Conservation (phyloP, 2,797 vertebrate genomes). For the Gouania willdenowi region DNA sequence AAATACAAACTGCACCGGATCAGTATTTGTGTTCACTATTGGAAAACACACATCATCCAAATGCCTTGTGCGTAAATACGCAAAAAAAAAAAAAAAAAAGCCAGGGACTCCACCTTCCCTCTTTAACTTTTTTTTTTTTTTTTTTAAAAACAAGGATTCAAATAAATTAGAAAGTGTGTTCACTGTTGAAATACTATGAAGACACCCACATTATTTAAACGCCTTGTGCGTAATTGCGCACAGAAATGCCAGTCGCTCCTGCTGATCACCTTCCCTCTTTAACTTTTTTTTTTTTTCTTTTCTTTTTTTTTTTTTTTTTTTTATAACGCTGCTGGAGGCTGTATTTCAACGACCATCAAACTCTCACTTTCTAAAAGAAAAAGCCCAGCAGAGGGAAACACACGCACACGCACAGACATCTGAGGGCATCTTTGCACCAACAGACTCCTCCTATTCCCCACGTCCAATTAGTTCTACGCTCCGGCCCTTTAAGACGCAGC, state of each 20-base stretch:
- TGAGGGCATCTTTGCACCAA: slow-evolving; percentile 54
- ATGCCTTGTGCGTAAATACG: too few species aligned
- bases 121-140: too few species aligned
- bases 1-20: too few species aligned
- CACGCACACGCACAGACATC: slow-evolving; percentile 71
- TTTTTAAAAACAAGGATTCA: too few species aligned
- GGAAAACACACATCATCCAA: too few species aligned
- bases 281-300: too few species aligned
- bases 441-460: slow-evolving; percentile 79
- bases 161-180: not conserved
- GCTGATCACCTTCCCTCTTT: slow-evolving; percentile 15
- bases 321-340: too few species aligned
- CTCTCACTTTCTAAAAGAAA: slow-evolving; percentile 56
- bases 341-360: slow-evolving; percentile 40
- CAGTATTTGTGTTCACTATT: too few species aligned
- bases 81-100: too few species aligned
- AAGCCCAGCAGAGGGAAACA: slow-evolving; percentile 62
- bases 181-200: slow-evolving; percentile 4
- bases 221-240: slow-evolving; percentile 57
- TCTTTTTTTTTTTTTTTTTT: too few species aligned
- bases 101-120: too few species aligned
- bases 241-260: slow-evolving; percentile 16
- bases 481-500: slow-evolving; percentile 80
- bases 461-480: slow-evolving; percentile 74
- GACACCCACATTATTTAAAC: slow-evolving; percentile 17